Percentiles rank a stretch among this genome's conserved stretches.
Evolutionary conservation across 2,888 invertebrate species (phyloP).

Genomic region (Drosophila austrosaltans): DNA sequence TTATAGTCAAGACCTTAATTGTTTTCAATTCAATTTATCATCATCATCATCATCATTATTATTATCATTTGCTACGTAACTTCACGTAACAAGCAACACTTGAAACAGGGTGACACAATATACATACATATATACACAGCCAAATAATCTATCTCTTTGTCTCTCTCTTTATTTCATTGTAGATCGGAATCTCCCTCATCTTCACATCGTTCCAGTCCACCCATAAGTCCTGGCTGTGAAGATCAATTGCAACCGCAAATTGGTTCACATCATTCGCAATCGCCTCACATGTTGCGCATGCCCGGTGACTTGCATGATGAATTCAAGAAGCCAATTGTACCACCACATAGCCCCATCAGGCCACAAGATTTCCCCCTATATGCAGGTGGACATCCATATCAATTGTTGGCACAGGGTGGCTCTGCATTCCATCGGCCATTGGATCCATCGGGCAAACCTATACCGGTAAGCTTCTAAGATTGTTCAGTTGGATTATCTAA

Average conservation of each 20-base stretch:
- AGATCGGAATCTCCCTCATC: conserved; percentile 84
- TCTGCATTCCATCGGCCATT: conserved; percentile 86
- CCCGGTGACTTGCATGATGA: conserved; percentile 80
- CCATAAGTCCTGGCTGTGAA: conserved; percentile 93
- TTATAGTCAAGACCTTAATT: conserved; percentile 61
- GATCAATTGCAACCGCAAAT: conserved; percentile 84
- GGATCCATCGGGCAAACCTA: conserved; percentile 84
- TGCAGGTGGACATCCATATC: conserved; percentile 84
- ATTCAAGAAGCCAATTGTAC: conserved; percentile 82
- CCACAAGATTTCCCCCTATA: conserved; percentile 83
- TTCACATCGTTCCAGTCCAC: conserved; percentile 90
- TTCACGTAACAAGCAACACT: background rate
- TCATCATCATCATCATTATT: conserved; percentile 10
- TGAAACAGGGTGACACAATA: conserved; percentile 10
- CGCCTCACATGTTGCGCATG: conserved; percentile 84
- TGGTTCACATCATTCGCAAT: conserved; percentile 45
- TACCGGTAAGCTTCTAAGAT: conserved; percentile 78
- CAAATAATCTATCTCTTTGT: background rate
- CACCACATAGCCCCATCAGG: conserved; percentile 83
- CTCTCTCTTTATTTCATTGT: background rate
- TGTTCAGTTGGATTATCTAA: too few species aligned
- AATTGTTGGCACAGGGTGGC: conserved; percentile 83
- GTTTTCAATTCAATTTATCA: conserved; percentile 55
- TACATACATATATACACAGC: background rate
- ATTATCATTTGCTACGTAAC: conserved; percentile 1